Evolutionary conservation across 2,888 invertebrate genomes (phyloP).

Genomic region (Lycocerus yunnanus): DNA sequence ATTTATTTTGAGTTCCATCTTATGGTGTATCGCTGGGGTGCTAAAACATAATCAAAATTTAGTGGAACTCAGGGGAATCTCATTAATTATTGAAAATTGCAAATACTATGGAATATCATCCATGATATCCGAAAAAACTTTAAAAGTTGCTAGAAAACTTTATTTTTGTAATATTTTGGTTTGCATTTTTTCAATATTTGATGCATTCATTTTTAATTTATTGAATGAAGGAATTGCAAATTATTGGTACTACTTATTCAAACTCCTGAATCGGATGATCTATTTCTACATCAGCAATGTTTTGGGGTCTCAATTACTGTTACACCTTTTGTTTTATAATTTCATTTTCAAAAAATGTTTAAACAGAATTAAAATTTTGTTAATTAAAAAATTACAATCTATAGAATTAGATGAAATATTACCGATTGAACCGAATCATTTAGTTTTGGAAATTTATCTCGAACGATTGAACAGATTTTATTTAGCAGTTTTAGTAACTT

Average conservation of each 20-base stretch:
- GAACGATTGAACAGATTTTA: background rate
- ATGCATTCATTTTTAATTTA: background rate
- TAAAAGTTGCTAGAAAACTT: background rate
- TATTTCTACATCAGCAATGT: background rate
- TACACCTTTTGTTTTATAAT: background rate
- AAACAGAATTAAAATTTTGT: background rate
- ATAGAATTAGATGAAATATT: background rate
- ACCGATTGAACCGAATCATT: background rate
- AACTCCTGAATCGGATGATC: background rate
- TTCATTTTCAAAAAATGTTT: background rate
- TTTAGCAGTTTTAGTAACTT: background rate
- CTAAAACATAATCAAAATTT: background rate
- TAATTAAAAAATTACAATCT: background rate
- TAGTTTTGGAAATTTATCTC: background rate
- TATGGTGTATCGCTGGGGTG: background rate
- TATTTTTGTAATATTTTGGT: background rate
- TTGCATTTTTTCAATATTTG: background rate
- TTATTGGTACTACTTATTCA: background rate
- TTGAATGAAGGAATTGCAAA: background rate
- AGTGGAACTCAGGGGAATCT: background rate
- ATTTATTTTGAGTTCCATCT: background rate
- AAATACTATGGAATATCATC: background rate
- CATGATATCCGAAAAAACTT: background rate
- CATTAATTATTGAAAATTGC: background rate
- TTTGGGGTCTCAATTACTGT: background rate